Evolutionary conservation across 2,113 vertebrate genomes (phyloP).

Genomic region (Symphodus melops): DNA sequence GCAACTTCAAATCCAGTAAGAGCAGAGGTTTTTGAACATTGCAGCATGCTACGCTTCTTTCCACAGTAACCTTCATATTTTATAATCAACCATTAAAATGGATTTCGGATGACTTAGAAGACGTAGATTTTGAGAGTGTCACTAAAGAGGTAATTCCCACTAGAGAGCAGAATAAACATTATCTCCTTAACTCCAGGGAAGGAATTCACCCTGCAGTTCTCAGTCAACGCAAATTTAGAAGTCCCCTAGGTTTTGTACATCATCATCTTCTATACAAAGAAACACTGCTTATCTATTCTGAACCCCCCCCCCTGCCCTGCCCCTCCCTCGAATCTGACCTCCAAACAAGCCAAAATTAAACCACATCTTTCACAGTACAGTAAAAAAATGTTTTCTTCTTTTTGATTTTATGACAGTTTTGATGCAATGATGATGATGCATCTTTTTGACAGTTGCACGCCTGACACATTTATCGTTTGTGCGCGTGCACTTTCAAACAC

Average conservation of each 20-base stretch:
- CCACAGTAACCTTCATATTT: no score
- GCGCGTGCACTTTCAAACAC: not conserved
- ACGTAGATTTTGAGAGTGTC: not conserved
- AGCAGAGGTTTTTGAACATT: no score
- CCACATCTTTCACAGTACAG: not conserved
- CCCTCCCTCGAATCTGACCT: no score
- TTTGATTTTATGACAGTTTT: not conserved
- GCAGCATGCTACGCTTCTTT: no score
- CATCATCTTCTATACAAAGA: not conserved
- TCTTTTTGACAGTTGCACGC: slow-evolving; percentile 2
- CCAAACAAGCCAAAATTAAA: not conserved
- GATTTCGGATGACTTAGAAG: not conserved
- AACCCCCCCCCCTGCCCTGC: no score
- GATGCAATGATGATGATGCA: not conserved
- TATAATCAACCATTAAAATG: no score
- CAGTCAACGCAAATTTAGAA: not conserved
- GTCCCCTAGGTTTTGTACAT: slow-evolving; percentile 6
- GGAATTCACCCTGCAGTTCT: not conserved
- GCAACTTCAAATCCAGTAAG: no score
- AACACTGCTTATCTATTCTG: not conserved
- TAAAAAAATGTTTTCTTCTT: not conserved
- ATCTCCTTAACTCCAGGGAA: not conserved
- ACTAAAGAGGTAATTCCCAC: not conserved
- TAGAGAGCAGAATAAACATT: not conserved
- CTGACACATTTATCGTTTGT: slow-evolving; percentile 36